Conservation (phyloP, 1,140 invertebrate genomes). For the Apis laboriosa region DNA sequence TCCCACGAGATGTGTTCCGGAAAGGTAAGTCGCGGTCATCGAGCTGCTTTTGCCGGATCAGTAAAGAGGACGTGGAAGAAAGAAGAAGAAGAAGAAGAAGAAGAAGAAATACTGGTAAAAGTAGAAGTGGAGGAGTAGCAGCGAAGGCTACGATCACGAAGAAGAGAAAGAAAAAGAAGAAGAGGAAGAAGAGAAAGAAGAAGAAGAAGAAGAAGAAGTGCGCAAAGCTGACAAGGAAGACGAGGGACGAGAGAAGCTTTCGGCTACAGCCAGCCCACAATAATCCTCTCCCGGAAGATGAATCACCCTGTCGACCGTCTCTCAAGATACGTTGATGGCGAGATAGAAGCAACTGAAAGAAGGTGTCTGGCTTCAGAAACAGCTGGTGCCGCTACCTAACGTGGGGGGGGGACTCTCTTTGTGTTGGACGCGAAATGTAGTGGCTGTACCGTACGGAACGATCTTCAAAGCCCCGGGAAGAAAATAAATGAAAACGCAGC, state of each 20-base stretch:
- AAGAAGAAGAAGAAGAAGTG: constrained; percentile 34
- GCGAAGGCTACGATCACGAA: not conserved
- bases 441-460: not conserved
- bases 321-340: constrained; percentile 53
- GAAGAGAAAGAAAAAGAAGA: not conserved
- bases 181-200: not conserved
- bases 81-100: not conserved
- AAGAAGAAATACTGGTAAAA: not conserved
- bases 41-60: constrained; percentile 21
- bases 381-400: constrained; percentile 25
- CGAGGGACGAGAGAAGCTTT: constrained; percentile 24
- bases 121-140: not conserved
- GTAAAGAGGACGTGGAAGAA: not conserved
- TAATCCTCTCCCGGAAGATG: constrained; percentile 71
- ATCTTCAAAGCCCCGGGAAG: constrained; percentile 30
- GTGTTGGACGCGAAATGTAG: not conserved
- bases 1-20: not conserved
- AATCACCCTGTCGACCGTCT: constrained; percentile 68
- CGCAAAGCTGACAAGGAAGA: constrained; percentile 38
- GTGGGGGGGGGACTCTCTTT: not conserved
- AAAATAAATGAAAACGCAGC: constrained; percentile 58
- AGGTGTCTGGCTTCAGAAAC: constrained; percentile 46
- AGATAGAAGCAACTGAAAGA: constrained; percentile 58
- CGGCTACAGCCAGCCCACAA: constrained; percentile 58
- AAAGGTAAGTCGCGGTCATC: constrained; percentile 8